Conservation (phyloP, 2,888 invertebrate species). For the Netelia inedita region DNA sequence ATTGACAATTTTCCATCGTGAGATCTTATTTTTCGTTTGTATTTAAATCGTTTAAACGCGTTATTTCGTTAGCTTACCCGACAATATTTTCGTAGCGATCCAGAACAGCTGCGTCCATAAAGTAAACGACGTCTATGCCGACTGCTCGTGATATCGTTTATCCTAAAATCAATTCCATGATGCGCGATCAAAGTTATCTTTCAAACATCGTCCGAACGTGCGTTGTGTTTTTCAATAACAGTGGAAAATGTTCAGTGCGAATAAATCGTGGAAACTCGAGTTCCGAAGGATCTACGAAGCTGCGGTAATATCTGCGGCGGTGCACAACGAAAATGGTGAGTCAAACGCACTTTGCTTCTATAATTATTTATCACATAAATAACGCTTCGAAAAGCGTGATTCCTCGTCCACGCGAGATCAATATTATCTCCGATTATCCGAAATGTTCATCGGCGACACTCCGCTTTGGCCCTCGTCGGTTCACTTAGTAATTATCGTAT, state of each 20-base stretch:
- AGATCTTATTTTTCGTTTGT: neutral
- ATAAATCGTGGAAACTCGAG: constrained; percentile 1
- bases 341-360: constrained; percentile 12
- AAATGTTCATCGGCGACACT: neutral
- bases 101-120: constrained; percentile 44
- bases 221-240: constrained; percentile 4
- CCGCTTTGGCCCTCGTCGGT: neutral
- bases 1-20: neutral
- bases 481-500: constrained; percentile 10
- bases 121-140: constrained; percentile 33
- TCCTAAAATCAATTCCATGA: neutral
- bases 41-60: neutral
- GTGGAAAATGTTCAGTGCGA: constrained; percentile 5
- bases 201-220: constrained; percentile 15
- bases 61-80: constrained; percentile 49
- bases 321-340: constrained; percentile 35
- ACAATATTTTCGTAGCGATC: constrained; percentile 30
- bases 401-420: neutral
- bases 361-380: neutral
- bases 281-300: neutral
- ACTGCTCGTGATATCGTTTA: neutral
- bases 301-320: neutral
- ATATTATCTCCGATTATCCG: neutral
- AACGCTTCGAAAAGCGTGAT: neutral
- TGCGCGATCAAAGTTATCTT: neutral